Evolutionary conservation across 2,113 vertebrate species (phyloP).

Genomic region (Ondatra zibethicus): DNA sequence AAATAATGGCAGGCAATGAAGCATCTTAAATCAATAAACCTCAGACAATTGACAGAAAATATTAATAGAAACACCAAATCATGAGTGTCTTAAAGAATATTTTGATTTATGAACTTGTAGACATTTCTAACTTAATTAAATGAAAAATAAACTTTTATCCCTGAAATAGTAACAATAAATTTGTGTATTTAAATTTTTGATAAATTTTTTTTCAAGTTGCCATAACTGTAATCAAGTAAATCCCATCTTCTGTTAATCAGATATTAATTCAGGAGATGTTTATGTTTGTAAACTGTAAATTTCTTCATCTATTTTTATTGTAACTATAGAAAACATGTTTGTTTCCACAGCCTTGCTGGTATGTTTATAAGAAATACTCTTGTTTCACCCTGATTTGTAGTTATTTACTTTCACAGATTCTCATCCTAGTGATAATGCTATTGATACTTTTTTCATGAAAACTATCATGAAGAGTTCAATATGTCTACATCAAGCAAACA

Average conservation of each 20-base stretch:
- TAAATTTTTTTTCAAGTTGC: neutral
- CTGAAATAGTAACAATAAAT: neutral
- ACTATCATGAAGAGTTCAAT: conserved; percentile 71
- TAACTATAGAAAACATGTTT: neutral
- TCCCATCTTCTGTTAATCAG: neutral
- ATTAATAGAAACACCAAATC: neutral
- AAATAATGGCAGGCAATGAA: neutral
- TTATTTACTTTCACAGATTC: conserved; percentile 1
- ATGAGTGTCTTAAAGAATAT: neutral
- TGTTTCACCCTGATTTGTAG: neutral
- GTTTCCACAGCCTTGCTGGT: neutral
- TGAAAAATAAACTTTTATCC: neutral
- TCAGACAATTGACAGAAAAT: neutral
- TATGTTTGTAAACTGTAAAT: neutral
- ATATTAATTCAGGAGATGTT: neutral
- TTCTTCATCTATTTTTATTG: neutral
- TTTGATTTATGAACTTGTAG: neutral
- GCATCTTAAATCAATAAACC: neutral
- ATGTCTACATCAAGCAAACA: neutral
- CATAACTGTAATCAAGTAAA: neutral
- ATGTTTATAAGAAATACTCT: neutral
- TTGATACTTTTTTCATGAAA: conserved; percentile 65
- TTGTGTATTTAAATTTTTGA: neutral
- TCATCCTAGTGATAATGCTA: neutral
- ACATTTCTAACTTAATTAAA: neutral